Evolutionary conservation across 2,888 invertebrate species (phyloP).

Genomic region (Eupithecia vulgata): DNA sequence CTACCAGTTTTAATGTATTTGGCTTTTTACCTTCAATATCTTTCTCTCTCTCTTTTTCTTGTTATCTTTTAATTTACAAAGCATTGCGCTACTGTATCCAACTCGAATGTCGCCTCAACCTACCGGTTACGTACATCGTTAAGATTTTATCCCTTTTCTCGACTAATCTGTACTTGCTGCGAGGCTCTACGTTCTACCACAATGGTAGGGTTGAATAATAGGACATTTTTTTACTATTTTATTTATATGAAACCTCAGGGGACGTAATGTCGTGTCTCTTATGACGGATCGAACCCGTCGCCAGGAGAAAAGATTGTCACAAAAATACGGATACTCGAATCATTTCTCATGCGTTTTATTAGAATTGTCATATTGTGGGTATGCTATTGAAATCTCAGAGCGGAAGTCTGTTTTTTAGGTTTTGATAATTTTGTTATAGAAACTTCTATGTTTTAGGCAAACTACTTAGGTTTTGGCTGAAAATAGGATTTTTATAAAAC

Average conservation of each 20-base stretch:
- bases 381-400: conserved; percentile 42
- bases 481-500: neutral
- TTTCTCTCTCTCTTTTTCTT: neutral
- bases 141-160: conserved; percentile 80
- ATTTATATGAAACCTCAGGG: conserved; percentile 64
- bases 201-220: conserved; percentile 78
- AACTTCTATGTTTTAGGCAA: neutral
- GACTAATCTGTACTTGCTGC: conserved; percentile 76
- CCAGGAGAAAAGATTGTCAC: conserved; percentile 57
- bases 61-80: neutral
- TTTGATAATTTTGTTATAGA: conserved; percentile 15
- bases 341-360: conserved; percentile 47
- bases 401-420: conserved; percentile 38
- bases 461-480: neutral
- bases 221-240: conserved; percentile 70
- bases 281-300: conserved; percentile 74
- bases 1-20: neutral
- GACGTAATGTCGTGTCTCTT: conserved; percentile 59
- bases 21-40: neutral
- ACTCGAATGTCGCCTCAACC: conserved; percentile 48
- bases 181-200: conserved; percentile 53
- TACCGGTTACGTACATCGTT: conserved; percentile 72
- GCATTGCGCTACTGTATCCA: conserved; percentile 22
- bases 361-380: conserved; percentile 46
- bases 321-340: conserved; percentile 46